Conservation (phyloP, 2,113 vertebrate species). For the Ivindomyrus marchei region DNA sequence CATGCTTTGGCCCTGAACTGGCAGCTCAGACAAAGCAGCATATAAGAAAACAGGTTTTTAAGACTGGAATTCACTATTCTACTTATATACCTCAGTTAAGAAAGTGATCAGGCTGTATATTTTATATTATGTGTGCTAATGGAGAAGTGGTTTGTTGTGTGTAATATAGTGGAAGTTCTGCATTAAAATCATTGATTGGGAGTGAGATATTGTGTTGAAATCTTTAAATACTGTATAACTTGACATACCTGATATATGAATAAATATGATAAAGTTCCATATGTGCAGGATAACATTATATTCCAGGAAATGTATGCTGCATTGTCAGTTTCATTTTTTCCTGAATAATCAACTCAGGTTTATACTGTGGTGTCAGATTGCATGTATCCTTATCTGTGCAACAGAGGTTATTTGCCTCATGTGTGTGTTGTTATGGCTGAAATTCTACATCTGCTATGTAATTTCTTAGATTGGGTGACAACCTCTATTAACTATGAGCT, state of each 20-base stretch:
- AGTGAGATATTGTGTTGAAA: neutral
- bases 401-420: neutral
- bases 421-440: neutral
- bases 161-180: neutral
- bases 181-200: neutral
- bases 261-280: neutral
- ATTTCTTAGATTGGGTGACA: conserved; percentile 4
- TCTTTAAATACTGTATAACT: neutral
- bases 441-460: neutral
- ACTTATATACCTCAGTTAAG: neutral
- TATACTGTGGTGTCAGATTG: neutral
- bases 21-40: neutral
- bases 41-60: neutral
- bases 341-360: neutral
- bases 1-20: neutral
- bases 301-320: neutral
- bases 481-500: too few relatives aligned
- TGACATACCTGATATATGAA: neutral
- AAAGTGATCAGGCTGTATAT: neutral
- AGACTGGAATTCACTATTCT: neutral
- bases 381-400: neutral
- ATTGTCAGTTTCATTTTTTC: neutral
- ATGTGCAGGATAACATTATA: neutral
- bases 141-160: neutral
- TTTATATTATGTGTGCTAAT: neutral